phyloP scores from a whole-genome alignment of 2,797 vertebrate genomes.

The Lepilemur septentrionalis region DNA sequence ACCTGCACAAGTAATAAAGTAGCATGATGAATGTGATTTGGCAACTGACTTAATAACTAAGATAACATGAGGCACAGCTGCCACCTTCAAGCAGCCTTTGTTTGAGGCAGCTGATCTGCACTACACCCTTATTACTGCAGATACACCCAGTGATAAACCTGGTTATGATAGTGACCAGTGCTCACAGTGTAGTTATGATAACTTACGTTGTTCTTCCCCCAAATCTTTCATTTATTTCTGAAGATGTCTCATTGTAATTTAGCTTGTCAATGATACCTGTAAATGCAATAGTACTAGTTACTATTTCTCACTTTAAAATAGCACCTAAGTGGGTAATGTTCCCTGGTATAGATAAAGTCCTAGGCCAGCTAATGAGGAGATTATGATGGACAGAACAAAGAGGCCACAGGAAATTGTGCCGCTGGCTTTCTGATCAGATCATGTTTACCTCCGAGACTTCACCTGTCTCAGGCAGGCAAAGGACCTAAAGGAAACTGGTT shows the following conservation, averaged over 20 bases:
- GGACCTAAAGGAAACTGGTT: not conserved
- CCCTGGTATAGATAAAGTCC: not conserved
- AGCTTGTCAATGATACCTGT: conserved; percentile 39
- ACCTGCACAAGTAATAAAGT: not conserved
- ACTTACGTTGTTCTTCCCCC: conserved; percentile 56
- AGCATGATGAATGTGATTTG: not conserved
- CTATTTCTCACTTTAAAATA: conserved; percentile 47
- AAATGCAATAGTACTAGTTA: conserved; percentile 45
- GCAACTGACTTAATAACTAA: not conserved
- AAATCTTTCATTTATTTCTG: conserved; percentile 57
- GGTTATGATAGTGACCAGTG: not conserved
- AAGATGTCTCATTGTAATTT: conserved; percentile 39
- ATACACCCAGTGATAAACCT: no score
- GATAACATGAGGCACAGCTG: not conserved
- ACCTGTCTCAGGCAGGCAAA: not conserved
- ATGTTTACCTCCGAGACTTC: not conserved
- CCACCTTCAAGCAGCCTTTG: not conserved
- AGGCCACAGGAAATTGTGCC: conserved; percentile 38
- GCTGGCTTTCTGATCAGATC: not conserved
- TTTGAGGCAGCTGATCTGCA: not conserved
- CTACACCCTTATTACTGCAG: not conserved
- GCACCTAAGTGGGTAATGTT: conserved; percentile 8
- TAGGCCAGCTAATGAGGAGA: not conserved
- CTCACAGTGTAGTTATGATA: conserved; percentile 19
- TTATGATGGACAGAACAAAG: conserved; percentile 14